These are phyloP conservation scores for Cossypha heuglini DNA, from an alignment of 2,797 vertebrate genomes.

Conservation along the genomic window DNA sequence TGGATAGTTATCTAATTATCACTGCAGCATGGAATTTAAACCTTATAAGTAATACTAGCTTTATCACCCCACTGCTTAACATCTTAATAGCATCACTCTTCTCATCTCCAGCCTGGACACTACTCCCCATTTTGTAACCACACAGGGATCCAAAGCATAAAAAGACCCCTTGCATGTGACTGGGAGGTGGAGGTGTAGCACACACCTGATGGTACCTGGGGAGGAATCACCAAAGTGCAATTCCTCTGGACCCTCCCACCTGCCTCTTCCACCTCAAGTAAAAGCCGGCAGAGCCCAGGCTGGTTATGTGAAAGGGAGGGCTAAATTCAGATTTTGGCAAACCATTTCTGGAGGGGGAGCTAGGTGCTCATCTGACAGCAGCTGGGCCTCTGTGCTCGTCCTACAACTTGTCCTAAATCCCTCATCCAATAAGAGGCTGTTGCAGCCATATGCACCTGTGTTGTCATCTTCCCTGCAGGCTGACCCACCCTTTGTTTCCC, in stretches of 20 bases:
- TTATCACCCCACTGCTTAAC: not conserved
- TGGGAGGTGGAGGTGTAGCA: not conserved
- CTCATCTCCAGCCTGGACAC: not conserved
- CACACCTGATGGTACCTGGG: no score
- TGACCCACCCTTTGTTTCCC: not conserved
- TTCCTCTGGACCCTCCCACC: not conserved
- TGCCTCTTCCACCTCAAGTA: not conserved
- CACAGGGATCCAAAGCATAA: not conserved
- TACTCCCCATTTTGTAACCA: not conserved
- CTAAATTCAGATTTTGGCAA: not conserved
- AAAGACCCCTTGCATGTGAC: not conserved
- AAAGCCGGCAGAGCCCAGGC: not conserved
- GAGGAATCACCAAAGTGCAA: accelerated
- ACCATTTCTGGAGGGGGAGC: not conserved
- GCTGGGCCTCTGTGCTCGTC: not conserved
- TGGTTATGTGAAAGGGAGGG: not conserved
- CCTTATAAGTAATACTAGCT: not conserved
- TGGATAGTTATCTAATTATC: not conserved
- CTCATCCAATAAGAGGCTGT: not conserved
- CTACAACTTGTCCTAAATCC: not conserved
- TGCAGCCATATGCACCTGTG: not conserved
- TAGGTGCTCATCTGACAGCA: not conserved
- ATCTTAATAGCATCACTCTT: not conserved
- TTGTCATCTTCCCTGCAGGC: not conserved
- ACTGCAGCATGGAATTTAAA: not conserved